Conservation (phyloP, 2,888 invertebrate genomes). For the Macrophya alboannulata region DNA sequence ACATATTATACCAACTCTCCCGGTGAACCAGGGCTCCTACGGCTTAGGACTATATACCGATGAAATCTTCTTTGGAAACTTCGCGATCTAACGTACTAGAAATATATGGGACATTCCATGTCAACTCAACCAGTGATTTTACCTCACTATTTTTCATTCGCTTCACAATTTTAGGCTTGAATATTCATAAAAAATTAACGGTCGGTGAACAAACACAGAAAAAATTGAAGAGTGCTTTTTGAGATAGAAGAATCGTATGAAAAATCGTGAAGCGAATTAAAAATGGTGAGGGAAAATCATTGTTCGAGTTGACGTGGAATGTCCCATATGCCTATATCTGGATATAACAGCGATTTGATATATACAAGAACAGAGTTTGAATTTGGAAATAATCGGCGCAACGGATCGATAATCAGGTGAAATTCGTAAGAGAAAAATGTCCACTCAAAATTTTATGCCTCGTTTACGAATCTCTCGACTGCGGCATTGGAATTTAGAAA, state of each 20-base stretch:
- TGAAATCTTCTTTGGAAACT: conserved; percentile 23
- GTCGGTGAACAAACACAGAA: no score
- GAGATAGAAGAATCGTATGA: no score
- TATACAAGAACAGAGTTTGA: neutral
- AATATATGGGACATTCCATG: neutral
- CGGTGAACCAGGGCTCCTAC: conserved; percentile 59
- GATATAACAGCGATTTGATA: neutral
- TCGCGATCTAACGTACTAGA: conserved; percentile 16
- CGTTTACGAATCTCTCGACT: neutral
- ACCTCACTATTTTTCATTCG: no score
- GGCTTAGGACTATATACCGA: conserved; percentile 58
- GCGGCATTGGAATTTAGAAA: neutral
- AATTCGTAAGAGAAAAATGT: neutral
- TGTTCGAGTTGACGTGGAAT: no score
- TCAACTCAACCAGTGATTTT: no score
- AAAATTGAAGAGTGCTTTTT: no score
- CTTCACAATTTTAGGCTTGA: no score
- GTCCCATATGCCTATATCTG: neutral
- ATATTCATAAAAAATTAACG: no score
- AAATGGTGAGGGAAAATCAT: no score
- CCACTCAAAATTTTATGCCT: neutral
- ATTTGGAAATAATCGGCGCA: neutral
- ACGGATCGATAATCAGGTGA: neutral
- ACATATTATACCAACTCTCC: conserved; percentile 64
- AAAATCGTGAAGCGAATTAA: no score